phyloP scores from a whole-genome alignment of 2,797 vertebrate species.

The Myotis planiceps region DNA sequence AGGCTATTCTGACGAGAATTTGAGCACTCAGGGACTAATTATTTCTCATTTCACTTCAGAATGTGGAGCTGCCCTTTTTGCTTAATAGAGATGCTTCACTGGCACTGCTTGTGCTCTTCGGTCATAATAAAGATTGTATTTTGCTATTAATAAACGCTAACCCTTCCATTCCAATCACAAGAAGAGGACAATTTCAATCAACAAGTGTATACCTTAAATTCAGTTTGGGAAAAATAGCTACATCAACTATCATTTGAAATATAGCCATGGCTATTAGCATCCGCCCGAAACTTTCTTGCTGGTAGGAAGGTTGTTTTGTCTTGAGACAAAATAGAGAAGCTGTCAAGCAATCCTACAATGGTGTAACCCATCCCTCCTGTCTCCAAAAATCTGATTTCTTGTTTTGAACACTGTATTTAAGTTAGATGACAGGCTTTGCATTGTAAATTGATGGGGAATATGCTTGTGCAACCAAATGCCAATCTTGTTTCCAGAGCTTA shows the following conservation, averaged over 20 bases:
- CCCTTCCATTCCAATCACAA: conserved; percentile 60
- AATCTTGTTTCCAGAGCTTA: conserved; percentile 57
- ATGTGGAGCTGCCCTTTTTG: neutral
- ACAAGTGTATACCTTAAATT: conserved; percentile 51
- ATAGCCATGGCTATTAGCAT: neutral
- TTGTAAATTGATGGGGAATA: conserved; percentile 63
- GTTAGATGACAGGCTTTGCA: conserved; percentile 57
- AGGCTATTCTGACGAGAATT: neutral
- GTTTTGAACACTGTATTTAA: conserved; percentile 69
- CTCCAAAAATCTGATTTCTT: conserved; percentile 44
- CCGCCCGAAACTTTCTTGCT: neutral
- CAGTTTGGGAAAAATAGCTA: conserved; percentile 27
- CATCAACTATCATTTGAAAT: conserved; percentile 45
- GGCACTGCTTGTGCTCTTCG: neutral
- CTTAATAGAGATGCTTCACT: neutral
- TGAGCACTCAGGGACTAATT: neutral
- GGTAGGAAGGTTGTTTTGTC: conserved; percentile 45
- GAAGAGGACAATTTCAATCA: conserved; percentile 53
- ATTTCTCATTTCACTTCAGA: conserved; percentile 45
- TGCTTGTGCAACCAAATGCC: conserved; percentile 49
- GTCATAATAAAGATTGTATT: neutral
- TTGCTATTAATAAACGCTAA: conserved; percentile 1
- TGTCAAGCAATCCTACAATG: conserved; percentile 54
- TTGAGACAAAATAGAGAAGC: conserved; percentile 43
- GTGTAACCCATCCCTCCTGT: neutral